Conservation (phyloP, 2,113 vertebrate species). For the Ageneiosus marmoratus region DNA sequence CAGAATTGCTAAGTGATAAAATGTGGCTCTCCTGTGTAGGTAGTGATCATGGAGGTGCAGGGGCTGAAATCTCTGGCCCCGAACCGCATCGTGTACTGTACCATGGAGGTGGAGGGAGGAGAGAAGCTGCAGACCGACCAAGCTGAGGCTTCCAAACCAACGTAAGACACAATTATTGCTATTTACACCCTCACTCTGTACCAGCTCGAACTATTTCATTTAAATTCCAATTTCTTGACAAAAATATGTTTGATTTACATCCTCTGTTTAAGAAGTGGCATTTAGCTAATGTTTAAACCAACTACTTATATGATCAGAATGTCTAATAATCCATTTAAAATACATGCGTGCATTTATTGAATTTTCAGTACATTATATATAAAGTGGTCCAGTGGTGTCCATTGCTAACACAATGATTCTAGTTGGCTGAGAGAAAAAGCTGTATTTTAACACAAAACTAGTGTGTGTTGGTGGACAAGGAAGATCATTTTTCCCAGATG, state of each 20-base stretch:
- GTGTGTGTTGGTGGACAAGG: background rate
- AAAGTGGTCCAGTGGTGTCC: background rate
- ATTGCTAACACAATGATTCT: background rate
- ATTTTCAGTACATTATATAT: background rate
- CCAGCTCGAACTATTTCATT: background rate
- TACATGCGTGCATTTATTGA: too few species aligned
- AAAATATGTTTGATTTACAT: background rate
- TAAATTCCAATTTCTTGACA: background rate
- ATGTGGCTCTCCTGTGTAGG: slow-evolving; percentile 69
- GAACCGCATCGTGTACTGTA: slow-evolving; percentile 98
- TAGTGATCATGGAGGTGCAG: slow-evolving; percentile 98
- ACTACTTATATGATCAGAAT: background rate
- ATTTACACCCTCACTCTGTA: slow-evolving; percentile 16
- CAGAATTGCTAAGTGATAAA: slow-evolving; percentile 39
- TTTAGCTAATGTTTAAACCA: background rate
- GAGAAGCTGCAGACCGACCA: slow-evolving; percentile 98
- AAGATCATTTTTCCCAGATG: background rate
- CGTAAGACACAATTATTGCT: slow-evolving; percentile 74
- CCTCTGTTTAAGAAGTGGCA: background rate
- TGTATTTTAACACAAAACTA: background rate
- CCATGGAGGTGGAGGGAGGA: slow-evolving; percentile 98
- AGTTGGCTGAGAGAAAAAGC: background rate
- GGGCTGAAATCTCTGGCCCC: slow-evolving; percentile 96
- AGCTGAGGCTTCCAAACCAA: slow-evolving; percentile 97
- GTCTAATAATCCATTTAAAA: background rate